Percentiles rank a stretch among this genome's conserved stretches.
Conservation (phyloP, 2,113 vertebrate genomes). For the Morone chrysops region DNA sequence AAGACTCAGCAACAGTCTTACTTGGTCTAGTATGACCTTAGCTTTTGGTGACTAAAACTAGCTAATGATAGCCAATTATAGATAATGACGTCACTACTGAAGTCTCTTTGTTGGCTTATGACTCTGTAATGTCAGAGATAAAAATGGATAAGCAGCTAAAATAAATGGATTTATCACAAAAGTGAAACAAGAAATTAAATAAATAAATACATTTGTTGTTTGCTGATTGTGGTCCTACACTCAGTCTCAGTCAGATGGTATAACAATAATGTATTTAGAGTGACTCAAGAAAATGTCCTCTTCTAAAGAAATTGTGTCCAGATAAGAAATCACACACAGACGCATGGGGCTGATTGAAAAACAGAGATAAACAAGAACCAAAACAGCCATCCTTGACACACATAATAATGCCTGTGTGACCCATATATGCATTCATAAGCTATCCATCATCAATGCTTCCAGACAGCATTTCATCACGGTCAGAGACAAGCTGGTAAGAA, state of each 20-base stretch:
- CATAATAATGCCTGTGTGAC: conserved; percentile 28
- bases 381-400: conserved; percentile 1
- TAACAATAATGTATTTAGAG: neutral
- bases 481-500: conserved; percentile 51
- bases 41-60: too few relatives aligned
- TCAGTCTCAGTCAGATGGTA: neutral
- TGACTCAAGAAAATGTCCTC: neutral
- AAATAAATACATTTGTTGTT: too few relatives aligned
- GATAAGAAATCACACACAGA: neutral
- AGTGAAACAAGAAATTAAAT: too few relatives aligned
- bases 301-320: neutral
- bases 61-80: too few relatives aligned
- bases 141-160: too few relatives aligned
- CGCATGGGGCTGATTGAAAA: neutral
- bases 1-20: too few relatives aligned
- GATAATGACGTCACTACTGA: too few relatives aligned
- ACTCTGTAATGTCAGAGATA: too few relatives aligned
- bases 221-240: too few relatives aligned
- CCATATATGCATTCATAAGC: conserved; percentile 12
- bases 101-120: too few relatives aligned
- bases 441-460: neutral
- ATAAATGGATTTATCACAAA: too few relatives aligned
- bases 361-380: neutral
- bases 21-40: too few relatives aligned
- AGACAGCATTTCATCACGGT: conserved; percentile 26